phyloP scores from a whole-genome alignment of 1,140 invertebrate genomes.

The Anadara kagoshimensis region DNA sequence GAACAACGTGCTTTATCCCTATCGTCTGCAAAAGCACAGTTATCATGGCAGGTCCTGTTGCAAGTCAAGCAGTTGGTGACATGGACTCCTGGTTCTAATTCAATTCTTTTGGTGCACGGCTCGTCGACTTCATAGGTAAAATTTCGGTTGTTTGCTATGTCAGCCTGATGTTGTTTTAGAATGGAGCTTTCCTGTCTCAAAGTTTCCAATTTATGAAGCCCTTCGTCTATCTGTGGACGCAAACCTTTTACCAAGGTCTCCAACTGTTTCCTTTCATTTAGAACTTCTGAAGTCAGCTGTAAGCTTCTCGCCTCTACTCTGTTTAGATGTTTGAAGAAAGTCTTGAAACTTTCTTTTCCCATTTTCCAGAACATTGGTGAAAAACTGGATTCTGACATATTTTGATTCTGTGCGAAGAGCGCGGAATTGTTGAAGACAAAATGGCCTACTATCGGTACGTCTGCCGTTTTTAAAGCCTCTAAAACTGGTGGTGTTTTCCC shows the following conservation, averaged over 20 bases:
- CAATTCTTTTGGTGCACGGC: conserved; percentile 10
- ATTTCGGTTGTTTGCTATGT: conserved; percentile 10
- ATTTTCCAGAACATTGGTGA: conserved; percentile 44
- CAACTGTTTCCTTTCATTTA: conserved; percentile 33
- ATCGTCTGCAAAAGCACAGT: conserved; percentile 30
- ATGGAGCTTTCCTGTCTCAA: conserved; percentile 31
- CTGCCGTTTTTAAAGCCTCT: conserved; percentile 29
- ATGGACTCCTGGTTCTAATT: conserved; percentile 30
- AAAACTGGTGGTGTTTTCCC: conserved; percentile 41
- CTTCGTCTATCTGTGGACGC: conserved; percentile 26
- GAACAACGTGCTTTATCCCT: conserved; percentile 24
- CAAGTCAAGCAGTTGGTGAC: conserved; percentile 52
- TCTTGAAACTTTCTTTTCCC: conserved; percentile 28
- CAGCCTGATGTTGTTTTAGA: conserved; percentile 26
- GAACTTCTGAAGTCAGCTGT: conserved; percentile 37
- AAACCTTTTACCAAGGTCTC: conserved; percentile 33
- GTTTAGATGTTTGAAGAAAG: conserved; percentile 32
- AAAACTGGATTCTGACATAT: conserved; percentile 3
- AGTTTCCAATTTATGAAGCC: conserved; percentile 26
- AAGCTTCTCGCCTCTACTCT: conserved; percentile 33
- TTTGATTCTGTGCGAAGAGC: conserved; percentile 25
- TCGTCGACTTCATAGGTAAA: conserved; percentile 24
- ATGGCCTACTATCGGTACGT: conserved; percentile 30
- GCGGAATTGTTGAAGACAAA: conserved; percentile 42
- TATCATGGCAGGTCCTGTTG: conserved; percentile 47